Percentiles rank a stretch among this genome's conserved stretches.
Conservation (phyloP, 1,140 invertebrate species). For the Alviniconcha marisindica region DNA sequence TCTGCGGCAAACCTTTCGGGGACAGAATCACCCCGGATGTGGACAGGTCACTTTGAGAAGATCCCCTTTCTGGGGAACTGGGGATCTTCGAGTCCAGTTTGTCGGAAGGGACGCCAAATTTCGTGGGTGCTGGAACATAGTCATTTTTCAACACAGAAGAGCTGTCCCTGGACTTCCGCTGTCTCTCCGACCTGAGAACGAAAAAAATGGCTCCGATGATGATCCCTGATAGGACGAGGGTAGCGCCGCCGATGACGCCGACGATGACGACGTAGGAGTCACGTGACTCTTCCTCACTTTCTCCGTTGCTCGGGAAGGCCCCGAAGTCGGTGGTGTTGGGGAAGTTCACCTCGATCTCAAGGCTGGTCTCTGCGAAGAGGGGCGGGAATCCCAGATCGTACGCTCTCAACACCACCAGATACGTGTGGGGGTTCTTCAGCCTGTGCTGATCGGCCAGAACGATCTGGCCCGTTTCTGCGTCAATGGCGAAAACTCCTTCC, state of each 20-base stretch:
- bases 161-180: slow-evolving; percentile 8
- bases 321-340: slow-evolving; percentile 40
- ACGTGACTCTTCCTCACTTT: slow-evolving; percentile 1
- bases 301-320: background rate
- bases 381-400: slow-evolving; percentile 41
- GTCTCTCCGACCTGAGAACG: slow-evolving; percentile 46
- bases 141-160: slow-evolving; percentile 37
- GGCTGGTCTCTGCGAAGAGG: slow-evolving; percentile 41
- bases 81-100: background rate
- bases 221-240: slow-evolving; percentile 47
- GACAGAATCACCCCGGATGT: slow-evolving; percentile 15
- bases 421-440: slow-evolving; percentile 41
- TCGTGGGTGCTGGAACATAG: slow-evolving; percentile 1
- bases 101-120: background rate
- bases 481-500: slow-evolving; percentile 89
- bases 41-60: slow-evolving; percentile 1
- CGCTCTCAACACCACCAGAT: slow-evolving; percentile 43
- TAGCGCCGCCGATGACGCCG: slow-evolving; percentile 50
- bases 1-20: slow-evolving; percentile 18
- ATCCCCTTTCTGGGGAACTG: background rate
- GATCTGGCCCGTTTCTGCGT: slow-evolving; percentile 87
- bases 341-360: slow-evolving; percentile 48
- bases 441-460: slow-evolving; percentile 78
- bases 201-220: slow-evolving; percentile 52
- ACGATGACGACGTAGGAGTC: slow-evolving; percentile 54